phyloP scores from a whole-genome alignment of 1,140 invertebrate species.

The Ruditapes philippinarum region DNA sequence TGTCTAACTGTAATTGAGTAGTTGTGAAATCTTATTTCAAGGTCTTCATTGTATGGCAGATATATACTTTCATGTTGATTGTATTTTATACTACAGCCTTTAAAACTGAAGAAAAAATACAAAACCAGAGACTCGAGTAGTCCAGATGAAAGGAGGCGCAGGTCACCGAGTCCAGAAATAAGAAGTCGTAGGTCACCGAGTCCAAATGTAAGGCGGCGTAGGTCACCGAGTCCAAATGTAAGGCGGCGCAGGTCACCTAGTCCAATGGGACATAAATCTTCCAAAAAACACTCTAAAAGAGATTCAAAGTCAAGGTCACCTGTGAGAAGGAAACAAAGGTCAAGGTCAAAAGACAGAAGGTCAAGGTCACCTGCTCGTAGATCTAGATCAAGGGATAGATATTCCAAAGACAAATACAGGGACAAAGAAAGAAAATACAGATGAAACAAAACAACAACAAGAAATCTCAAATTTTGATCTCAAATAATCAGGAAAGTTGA shows the following conservation, averaged over 20 bases:
- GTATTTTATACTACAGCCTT: not conserved
- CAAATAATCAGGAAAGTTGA: not conserved
- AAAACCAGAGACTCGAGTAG: conserved; percentile 11
- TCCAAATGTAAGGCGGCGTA: conserved; percentile 22
- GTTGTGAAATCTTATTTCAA: too few relatives aligned
- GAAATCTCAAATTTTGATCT: not conserved
- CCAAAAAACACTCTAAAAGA: conserved; percentile 31
- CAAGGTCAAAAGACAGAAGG: conserved; percentile 43
- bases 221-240: conserved; percentile 19
- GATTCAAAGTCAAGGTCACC: conserved; percentile 65
- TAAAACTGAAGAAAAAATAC: conserved; percentile 23
- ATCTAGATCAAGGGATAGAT: conserved; percentile 23
- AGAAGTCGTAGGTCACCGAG: not conserved
- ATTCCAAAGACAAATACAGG: conserved; percentile 59
- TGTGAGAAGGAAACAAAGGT: conserved; percentile 35
- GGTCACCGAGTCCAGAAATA: conserved; percentile 13
- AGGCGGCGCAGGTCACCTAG: not conserved
- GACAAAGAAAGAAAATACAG: conserved; percentile 38
- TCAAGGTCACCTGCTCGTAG: conserved; percentile 5
- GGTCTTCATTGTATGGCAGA: too few relatives aligned
- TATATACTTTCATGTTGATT: too few relatives aligned
- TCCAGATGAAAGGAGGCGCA: conserved; percentile 21
- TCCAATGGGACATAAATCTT: not conserved
- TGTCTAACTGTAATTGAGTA: too few relatives aligned
- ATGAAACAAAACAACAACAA: not conserved